Evolutionary conservation across 2,797 vertebrate species (phyloP).

Genomic region (Decapterus maruadsi): DNA sequence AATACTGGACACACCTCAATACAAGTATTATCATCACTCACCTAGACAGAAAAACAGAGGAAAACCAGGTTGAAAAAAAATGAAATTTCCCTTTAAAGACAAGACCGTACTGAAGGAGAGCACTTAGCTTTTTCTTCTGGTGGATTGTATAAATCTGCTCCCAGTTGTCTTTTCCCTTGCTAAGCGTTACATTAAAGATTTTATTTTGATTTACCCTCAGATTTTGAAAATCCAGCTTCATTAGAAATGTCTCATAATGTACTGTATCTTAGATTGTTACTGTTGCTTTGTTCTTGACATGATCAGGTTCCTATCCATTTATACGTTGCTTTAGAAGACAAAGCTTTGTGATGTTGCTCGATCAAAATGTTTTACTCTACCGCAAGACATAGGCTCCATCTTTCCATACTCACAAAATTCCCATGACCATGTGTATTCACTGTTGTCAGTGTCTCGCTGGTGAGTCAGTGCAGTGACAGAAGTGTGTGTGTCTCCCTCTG

Average conservation of each 20-base stretch:
- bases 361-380: neutral
- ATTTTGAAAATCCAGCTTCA: neutral
- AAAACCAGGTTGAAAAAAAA: no score
- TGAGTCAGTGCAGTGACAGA: neutral
- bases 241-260: neutral
- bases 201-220: neutral
- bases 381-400: neutral
- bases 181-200: no score
- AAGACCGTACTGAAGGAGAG: neutral
- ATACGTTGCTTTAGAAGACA: neutral
- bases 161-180: neutral
- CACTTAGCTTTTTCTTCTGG: neutral
- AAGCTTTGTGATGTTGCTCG: neutral
- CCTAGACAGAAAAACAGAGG: no score
- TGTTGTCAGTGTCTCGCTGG: neutral
- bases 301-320: neutral
- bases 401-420: neutral
- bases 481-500: constrained; percentile 75
- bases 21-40: no score
- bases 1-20: no score
- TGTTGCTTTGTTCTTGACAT: neutral
- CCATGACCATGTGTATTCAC: neutral
- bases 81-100: no score
- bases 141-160: neutral
- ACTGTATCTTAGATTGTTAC: no score